Conservation (phyloP, 2,797 vertebrate species). For the Cetoscarus ocellatus region DNA sequence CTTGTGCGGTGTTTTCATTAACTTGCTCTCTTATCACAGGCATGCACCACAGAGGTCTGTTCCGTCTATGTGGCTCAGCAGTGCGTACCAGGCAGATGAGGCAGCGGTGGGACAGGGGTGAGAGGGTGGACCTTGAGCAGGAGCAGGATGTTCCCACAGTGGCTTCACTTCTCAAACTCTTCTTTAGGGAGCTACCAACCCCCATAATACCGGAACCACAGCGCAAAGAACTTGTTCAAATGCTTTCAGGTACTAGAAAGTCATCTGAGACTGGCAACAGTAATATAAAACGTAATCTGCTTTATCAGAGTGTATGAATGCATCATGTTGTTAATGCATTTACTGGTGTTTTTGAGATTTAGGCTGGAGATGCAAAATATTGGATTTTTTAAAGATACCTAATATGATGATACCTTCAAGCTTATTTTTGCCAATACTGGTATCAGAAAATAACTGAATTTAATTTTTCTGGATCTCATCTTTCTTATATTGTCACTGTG, state of each 20-base stretch:
- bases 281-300: not conserved
- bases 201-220: conserved; percentile 83
- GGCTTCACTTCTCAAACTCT: conserved; percentile 89
- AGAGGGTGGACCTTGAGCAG: conserved; percentile 78
- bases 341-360: not conserved
- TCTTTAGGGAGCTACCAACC: conserved; percentile 86
- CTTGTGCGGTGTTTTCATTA: not conserved
- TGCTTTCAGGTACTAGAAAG: conserved; percentile 78
- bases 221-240: conserved; percentile 70
- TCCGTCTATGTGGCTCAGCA: conserved; percentile 84
- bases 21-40: conserved; percentile 55
- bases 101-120: conserved; percentile 82
- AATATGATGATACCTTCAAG: too few species aligned
- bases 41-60: conserved; percentile 83
- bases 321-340: too few species aligned
- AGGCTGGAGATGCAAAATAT: too few species aligned
- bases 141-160: conserved; percentile 84
- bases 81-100: conserved; percentile 80
- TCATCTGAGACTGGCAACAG: not conserved
- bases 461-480: too few species aligned
- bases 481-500: too few species aligned
- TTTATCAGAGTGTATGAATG: not conserved
- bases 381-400: too few species aligned
- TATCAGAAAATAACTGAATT: too few species aligned
- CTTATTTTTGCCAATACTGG: too few species aligned